Conservation (phyloP, 2,888 invertebrate species). For the Amphimallon solstitiale region DNA sequence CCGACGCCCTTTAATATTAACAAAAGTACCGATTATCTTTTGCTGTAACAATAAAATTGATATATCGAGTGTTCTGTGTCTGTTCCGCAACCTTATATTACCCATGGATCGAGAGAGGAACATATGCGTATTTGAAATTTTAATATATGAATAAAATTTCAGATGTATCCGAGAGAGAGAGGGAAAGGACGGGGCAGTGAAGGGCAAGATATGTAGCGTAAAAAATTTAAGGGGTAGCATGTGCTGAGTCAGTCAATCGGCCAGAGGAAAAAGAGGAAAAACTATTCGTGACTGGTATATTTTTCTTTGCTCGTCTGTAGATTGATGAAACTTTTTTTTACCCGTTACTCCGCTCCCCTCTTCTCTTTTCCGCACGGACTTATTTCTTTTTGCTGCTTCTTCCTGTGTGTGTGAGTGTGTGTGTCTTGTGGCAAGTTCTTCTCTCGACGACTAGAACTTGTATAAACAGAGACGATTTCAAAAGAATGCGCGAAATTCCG, state of each 20-base stretch:
- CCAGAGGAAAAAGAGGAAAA: constrained; percentile 57
- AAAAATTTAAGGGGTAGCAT: constrained; percentile 59
- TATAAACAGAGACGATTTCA: constrained; percentile 36
- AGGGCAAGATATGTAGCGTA: constrained; percentile 60
- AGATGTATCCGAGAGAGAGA: constrained; percentile 35
- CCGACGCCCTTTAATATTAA: too few relatives aligned
- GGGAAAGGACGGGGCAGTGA: constrained; percentile 39
- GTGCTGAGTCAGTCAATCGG: constrained; percentile 60
- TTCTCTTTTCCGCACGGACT: neutral
- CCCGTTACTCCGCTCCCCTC: too few relatives aligned
- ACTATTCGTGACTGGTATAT: constrained; percentile 61
- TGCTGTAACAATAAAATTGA: constrained; percentile 15
- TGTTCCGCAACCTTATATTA: neutral
- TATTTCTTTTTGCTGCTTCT: neutral
- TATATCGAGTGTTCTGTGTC: constrained; percentile 5
- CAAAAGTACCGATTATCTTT: too few relatives aligned
- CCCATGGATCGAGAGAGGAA: constrained; percentile 1
- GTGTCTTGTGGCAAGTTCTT: constrained; percentile 10
- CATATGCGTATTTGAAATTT: constrained; percentile 37
- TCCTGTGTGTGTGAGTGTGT: too few relatives aligned
- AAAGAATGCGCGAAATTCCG: constrained; percentile 37
- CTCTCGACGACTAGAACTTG: constrained; percentile 27
- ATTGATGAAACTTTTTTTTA: constrained; percentile 48
- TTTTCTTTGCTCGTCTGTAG: constrained; percentile 51
- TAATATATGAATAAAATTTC: constrained; percentile 45